Conservation (phyloP, 1,140 invertebrate genomes). For the Melanaphis sacchari region DNA sequence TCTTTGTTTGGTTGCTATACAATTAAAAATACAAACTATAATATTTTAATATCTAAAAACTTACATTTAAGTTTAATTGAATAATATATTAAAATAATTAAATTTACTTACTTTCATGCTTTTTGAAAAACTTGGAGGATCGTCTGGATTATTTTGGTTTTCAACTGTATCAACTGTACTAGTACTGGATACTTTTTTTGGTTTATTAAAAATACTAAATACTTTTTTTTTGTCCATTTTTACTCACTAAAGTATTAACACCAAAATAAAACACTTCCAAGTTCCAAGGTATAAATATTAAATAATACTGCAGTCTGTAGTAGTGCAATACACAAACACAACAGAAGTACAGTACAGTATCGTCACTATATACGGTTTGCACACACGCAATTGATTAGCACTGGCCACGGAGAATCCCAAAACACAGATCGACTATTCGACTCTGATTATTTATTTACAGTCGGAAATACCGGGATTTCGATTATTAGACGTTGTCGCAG, state of each 20-base stretch:
- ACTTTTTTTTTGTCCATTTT: neutral
- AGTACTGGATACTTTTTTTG: neutral
- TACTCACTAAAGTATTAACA: neutral
- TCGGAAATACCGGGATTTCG: neutral
- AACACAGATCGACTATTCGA: neutral
- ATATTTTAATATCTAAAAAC: neutral
- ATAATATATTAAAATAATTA: neutral
- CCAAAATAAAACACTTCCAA: no score
- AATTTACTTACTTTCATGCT: neutral
- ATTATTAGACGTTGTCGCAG: neutral
- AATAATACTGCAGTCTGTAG: neutral
- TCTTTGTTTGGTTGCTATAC: slow-evolving; percentile 21
- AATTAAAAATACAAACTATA: slow-evolving; percentile 12
- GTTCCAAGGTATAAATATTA: neutral
- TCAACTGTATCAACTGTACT: neutral
- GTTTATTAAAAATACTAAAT: neutral
- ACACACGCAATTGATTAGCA: neutral
- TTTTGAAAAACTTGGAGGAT: neutral
- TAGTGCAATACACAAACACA: neutral
- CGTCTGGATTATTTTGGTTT: neutral
- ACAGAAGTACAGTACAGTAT: neutral
- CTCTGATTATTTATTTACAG: neutral
- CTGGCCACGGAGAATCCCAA: neutral
- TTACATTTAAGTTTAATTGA: neutral
- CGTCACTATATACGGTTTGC: neutral